Conservation (phyloP, 2,797 vertebrate species). For the Centropyge bicolor region DNA sequence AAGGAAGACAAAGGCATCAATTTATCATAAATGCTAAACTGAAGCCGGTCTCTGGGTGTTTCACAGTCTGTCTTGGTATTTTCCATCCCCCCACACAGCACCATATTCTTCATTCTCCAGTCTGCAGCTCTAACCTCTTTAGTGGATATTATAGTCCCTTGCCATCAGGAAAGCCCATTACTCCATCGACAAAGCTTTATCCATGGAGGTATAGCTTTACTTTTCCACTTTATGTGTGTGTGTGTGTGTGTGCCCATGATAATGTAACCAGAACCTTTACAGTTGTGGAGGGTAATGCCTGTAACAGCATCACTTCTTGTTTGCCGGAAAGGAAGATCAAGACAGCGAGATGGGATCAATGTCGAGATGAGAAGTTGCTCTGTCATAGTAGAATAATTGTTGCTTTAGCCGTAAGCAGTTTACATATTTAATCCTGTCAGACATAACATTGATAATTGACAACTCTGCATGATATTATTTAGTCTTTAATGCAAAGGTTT, state of each 20-base stretch:
- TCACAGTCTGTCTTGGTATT: constrained; percentile 48
- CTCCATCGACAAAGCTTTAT: constrained; percentile 69
- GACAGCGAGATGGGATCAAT: constrained; percentile 48
- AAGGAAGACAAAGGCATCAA: constrained; percentile 43
- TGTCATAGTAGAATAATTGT: constrained; percentile 34
- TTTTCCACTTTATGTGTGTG: constrained; percentile 51
- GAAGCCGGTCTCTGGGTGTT: constrained; percentile 51
- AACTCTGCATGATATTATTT: neutral
- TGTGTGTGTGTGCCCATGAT: constrained; percentile 37
- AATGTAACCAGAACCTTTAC: constrained; percentile 66
- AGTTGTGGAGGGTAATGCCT: constrained; percentile 48
- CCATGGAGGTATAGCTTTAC: constrained; percentile 72
- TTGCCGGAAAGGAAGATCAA: constrained; percentile 45
- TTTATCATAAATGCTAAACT: constrained; percentile 62
- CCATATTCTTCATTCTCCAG: constrained; percentile 66
- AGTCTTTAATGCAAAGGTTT: neutral
- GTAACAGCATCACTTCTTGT: constrained; percentile 55
- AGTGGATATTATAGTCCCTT: constrained; percentile 77
- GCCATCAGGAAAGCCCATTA: constrained; percentile 81
- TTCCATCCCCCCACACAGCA: constrained; percentile 56
- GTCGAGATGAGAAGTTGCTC: constrained; percentile 51
- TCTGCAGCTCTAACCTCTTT: constrained; percentile 80
- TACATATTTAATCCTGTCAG: neutral
- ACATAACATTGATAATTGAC: neutral
- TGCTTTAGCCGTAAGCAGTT: neutral